A percentile compares a stretch with the other conserved stretches of the same genome.
These are phyloP conservation scores for Podabrus alpinus DNA, from an alignment of 2,888 invertebrate genomes.

Conservation along the genomic window DNA sequence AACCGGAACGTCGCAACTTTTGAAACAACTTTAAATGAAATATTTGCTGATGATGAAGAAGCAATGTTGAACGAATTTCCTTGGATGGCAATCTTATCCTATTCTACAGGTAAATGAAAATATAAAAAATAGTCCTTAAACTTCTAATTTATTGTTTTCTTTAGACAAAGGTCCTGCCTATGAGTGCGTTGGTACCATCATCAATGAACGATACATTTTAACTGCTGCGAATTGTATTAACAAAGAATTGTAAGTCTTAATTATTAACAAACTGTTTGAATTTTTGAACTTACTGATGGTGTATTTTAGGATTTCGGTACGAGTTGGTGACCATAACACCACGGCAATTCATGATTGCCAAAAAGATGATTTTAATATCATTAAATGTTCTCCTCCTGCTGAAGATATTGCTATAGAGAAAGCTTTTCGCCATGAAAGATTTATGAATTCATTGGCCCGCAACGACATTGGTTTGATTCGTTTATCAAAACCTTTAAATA, in stretches of 20 bases:
- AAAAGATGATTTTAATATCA: conserved; percentile 33
- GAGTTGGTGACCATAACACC: conserved; percentile 66
- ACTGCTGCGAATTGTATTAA: conserved; percentile 64
- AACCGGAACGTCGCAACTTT: background rate
- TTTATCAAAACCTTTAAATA: conserved; percentile 47
- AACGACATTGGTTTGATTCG: conserved; percentile 64
- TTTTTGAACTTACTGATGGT: background rate
- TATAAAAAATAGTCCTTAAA: background rate
- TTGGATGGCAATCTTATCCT: conserved; percentile 75
- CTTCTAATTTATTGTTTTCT: background rate
- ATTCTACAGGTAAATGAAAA: conserved; percentile 44
- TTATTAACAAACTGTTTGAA: conserved; percentile 42
- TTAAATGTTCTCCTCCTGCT: conserved; percentile 53
- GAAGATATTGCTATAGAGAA: conserved; percentile 59
- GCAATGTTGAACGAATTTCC: conserved; percentile 70
- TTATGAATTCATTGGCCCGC: conserved; percentile 54
- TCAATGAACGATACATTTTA: conserved; percentile 60
- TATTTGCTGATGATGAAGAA: conserved; percentile 60
- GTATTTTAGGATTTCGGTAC: conserved; percentile 58
- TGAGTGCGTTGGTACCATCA: conserved; percentile 58
- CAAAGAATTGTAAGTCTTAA: conserved; percentile 37
- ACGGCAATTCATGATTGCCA: conserved; percentile 55
- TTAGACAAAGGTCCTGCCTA: conserved; percentile 30
- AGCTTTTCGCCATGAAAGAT: conserved; percentile 58
- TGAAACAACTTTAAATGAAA: too few species aligned